These are phyloP conservation scores for Machaerirhynchus nigripectus DNA, from an alignment of 2,113 vertebrate genomes.

Conservation along the genomic window DNA sequence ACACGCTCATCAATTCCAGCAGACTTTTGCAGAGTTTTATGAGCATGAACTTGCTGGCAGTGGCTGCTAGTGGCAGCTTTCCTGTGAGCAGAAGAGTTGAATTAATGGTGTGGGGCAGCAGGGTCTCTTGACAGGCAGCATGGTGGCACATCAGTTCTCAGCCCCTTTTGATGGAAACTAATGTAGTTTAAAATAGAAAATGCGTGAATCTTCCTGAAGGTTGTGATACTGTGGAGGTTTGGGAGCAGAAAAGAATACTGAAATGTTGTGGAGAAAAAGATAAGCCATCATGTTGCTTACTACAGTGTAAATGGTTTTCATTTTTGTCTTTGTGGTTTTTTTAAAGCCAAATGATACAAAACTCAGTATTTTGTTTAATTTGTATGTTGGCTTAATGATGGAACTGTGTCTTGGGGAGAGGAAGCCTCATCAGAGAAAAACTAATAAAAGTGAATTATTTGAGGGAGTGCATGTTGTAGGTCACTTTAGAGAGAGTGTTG, in stretches of 20 bases:
- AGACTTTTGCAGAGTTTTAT: background rate
- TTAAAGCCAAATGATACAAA: background rate
- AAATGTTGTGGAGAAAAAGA: background rate
- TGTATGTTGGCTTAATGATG: background rate
- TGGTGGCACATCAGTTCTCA: background rate
- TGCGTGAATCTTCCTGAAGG: background rate
- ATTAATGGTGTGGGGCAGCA: background rate
- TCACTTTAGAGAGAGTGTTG: background rate
- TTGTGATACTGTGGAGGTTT: background rate
- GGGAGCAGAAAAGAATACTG: background rate
- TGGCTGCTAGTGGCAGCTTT: background rate
- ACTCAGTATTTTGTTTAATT: background rate
- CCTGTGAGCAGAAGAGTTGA: background rate
- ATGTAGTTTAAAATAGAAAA: background rate
- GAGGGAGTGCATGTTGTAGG: background rate
- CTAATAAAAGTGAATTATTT: background rate
- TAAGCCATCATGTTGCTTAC: background rate
- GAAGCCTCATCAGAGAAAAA: background rate
- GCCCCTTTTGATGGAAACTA: background rate
- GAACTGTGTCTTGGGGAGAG: background rate
- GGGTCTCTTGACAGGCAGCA: background rate
- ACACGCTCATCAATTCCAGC: background rate
- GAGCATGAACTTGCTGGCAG: background rate
- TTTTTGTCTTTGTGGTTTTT: background rate
- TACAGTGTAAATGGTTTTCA: background rate